These are phyloP conservation scores for Burhinus bistriatus DNA, from an alignment of 2,113 vertebrate species.

Conservation along the genomic window DNA sequence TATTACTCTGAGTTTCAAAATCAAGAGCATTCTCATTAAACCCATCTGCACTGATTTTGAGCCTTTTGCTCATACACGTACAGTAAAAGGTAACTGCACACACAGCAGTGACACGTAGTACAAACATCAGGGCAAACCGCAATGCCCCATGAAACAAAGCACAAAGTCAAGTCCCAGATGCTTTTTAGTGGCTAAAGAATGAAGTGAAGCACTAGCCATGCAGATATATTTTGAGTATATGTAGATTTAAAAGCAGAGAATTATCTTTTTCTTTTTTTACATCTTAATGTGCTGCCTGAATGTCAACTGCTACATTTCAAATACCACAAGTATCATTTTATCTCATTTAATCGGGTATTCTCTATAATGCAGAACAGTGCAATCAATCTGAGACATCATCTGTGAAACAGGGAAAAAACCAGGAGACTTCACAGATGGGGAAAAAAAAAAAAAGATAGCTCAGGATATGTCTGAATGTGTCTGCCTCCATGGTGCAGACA, in stretches of 20 bases:
- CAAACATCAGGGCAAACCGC: background rate
- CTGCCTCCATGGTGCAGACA: background rate
- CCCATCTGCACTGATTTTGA: background rate
- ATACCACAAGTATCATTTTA: conserved; percentile 3
- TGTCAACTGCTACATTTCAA: background rate
- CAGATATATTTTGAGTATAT: background rate
- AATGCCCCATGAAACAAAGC: background rate
- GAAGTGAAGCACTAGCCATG: background rate
- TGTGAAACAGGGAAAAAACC: background rate
- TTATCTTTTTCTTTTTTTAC: background rate
- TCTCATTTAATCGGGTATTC: background rate
- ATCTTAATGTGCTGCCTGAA: background rate
- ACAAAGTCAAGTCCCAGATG: background rate
- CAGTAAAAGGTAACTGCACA: background rate
- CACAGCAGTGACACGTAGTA: accelerated
- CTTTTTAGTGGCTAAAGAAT: background rate
- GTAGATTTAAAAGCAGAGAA: background rate
- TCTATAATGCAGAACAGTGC: background rate
- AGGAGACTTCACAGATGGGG: background rate
- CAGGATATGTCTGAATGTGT: background rate
- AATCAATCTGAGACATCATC: background rate
- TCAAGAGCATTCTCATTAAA: background rate
- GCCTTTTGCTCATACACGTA: background rate
- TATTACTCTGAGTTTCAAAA: background rate
- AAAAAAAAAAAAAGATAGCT: background rate